Base-by-base conservation (phyloP, 2,797 vertebrate species). In the Alexandromys oeconomus region DNA sequence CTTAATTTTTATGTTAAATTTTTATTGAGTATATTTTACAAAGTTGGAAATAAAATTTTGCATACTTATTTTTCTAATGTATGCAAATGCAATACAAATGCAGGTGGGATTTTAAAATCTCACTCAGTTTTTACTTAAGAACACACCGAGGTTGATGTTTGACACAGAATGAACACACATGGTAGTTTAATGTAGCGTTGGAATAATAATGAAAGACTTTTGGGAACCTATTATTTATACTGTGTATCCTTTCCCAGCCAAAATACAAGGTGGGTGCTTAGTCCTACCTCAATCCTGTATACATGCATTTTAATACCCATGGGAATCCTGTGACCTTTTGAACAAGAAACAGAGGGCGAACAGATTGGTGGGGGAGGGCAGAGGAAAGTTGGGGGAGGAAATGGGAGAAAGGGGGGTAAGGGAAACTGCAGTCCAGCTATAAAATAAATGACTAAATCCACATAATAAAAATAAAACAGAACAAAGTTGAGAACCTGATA, bases 11-110 rank as follows among this genome's bases (percentile, higher is more conserved):
- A 81, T 14, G 87, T 54, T 54, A 93, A 87, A 0, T 0, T 91
- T 92, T 1, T 17, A 94, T 34, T 40, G 37, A 13, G 5, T 25
- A 19, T n/a, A 61, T 67, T 92, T 97, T 61, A 79, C 21, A n/a
- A 43, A 29, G 19, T 77, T 85, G 34, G 78, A 91, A 90, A 89
- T 51, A 87, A 80, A 61, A 63, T 95, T 43, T 80, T 86, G 17
- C 34, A 19, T 21, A 15, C 59, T 73, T 78, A 71, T 31, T 43
- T 78, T 89, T 92, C 3, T 37, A 21, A 54, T 96, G 4, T 90
- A 95, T 34, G 78, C 0, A 98, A 96, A 87, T 92, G 89, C 7
- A 87, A 73, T 23, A 1, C 0, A 89, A 61, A 78, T 94, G 90
- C 21, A 94, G 74, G n/a, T 46, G 87, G 29, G 88, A 84, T 54